phyloP scores from a whole-genome alignment of 2,113 vertebrate species.

The Eretmochelys imbricata region DNA sequence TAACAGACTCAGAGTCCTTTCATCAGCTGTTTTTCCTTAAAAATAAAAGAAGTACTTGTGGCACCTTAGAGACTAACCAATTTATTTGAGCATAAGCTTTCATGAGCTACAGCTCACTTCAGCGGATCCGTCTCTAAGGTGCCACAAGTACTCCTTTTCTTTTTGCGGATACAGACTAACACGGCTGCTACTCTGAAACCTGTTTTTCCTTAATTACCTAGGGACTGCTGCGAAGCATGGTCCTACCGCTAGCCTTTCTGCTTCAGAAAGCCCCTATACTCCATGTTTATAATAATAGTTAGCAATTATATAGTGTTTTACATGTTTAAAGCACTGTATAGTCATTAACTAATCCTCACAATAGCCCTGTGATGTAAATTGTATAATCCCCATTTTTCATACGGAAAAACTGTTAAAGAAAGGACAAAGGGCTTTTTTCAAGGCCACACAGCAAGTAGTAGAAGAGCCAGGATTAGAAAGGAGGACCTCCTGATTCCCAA shows the following conservation, averaged over 20 bases:
- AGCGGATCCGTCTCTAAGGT: no score
- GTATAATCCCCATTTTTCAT: background rate
- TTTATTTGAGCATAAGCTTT: no score
- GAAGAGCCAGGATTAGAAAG: background rate
- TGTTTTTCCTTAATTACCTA: background rate
- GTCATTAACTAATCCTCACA: background rate
- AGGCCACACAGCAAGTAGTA: background rate
- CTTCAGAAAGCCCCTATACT: background rate
- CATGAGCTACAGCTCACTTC: no score
- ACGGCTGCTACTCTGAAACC: no score
- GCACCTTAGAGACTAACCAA: no score
- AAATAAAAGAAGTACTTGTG: no score
- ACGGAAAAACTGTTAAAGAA: background rate
- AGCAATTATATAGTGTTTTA: background rate
- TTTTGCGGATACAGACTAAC: no score
- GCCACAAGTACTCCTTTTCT: no score
- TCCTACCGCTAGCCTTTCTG: background rate
- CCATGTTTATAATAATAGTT: background rate
- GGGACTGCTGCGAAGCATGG: background rate
- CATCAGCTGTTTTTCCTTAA: background rate
- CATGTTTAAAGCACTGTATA: background rate
- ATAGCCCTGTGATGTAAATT: background rate
- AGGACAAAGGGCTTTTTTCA: background rate
- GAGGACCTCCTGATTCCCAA: background rate
- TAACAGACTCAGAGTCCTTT: background rate